Evolutionary conservation across 2,113 vertebrate species (phyloP), one percentile per base, ranked within the genome.

Genomic region (Barbus barbus): DNA sequence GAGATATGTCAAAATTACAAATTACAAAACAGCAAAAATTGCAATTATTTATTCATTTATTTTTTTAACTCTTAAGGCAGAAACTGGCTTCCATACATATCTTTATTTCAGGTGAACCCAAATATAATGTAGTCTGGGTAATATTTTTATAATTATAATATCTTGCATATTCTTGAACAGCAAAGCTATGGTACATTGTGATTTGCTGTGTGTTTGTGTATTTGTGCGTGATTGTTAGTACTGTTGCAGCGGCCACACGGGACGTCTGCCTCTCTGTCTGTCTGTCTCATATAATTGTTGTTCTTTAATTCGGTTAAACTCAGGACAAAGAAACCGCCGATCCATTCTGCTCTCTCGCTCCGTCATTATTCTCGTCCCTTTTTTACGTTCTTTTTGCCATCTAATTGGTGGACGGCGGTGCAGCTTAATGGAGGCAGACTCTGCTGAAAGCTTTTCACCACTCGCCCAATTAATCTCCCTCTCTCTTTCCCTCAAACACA

Each of bases 401-500:
- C 78, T 80, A 84, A 87, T 87, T 81, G 82, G 82, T 46, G 38
- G 78, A 84, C 79, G 82, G 78, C 78, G 12, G 61, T 28, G 78
- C 48, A 67, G 72, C 80, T 82, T 87, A 87, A 87, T 87, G 78
- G 82, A 84, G 78, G 82, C 82, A 81, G 82, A 84, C 82, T 78
- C 72, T 71, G 86, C 82, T 87, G 86, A 84, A 87, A 87, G 86
- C 86, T 84, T 87, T 87, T 61, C 71, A 46, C 72, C 51, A 18
- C 86, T 84, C 83, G 24, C 73, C 81, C 82, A 77, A 84, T 81
- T 79, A 81, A 81, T 84, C 82, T 76, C 33, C 26, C 56, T 60
- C 84, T 58, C 61, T 83, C 38, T 65, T 48, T 53, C 58, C 36
- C 81, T 14, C 75, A 36, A 22, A n/a, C 41, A 38, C 41, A 16